Percentiles rank a stretch among this genome's conserved stretches.
phyloP scores from a whole-genome alignment of 2,888 invertebrate species.

The Napeogenes sylphis region DNA sequence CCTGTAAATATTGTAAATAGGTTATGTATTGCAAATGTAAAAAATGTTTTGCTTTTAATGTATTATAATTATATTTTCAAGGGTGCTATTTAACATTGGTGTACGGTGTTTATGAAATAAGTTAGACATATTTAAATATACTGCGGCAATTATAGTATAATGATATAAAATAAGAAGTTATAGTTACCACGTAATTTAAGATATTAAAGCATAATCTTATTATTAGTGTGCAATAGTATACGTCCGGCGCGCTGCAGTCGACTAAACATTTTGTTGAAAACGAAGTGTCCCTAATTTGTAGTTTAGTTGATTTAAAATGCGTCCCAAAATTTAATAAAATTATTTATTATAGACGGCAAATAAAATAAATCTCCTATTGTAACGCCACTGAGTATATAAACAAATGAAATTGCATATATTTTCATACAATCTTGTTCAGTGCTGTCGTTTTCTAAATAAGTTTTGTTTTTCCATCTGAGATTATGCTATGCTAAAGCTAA shows the following conservation, averaged over 20 bases:
- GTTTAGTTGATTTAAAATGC: not conserved
- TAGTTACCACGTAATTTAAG: constrained; percentile 65
- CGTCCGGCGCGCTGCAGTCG: constrained; percentile 19
- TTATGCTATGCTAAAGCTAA: constrained; percentile 47
- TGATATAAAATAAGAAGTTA: constrained; percentile 51
- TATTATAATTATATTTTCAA: constrained; percentile 60
- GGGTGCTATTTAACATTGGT: constrained; percentile 75
- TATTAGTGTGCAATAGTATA: constrained; percentile 70
- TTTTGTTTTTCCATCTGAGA: constrained; percentile 48
- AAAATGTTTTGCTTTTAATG: constrained; percentile 64
- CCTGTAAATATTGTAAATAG: constrained; percentile 65
- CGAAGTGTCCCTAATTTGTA: not conserved
- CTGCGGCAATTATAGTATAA: constrained; percentile 40
- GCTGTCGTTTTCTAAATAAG: constrained; percentile 1
- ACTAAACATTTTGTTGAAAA: constrained; percentile 5
- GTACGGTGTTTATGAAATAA: constrained; percentile 60
- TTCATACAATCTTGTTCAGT: constrained; percentile 1
- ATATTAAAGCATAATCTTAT: constrained; percentile 57
- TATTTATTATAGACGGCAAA: not conserved
- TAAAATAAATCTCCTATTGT: not conserved
- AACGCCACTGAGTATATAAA: not conserved
- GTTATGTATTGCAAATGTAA: constrained; percentile 36
- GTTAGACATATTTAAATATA: constrained; percentile 39
- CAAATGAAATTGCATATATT: not conserved
- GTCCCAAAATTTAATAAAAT: constrained; percentile 1